Percentiles rank a stretch among this genome's conserved stretches.
Conservation (phyloP, 2,797 vertebrate genomes). For the Hemibagrus guttatus region DNA sequence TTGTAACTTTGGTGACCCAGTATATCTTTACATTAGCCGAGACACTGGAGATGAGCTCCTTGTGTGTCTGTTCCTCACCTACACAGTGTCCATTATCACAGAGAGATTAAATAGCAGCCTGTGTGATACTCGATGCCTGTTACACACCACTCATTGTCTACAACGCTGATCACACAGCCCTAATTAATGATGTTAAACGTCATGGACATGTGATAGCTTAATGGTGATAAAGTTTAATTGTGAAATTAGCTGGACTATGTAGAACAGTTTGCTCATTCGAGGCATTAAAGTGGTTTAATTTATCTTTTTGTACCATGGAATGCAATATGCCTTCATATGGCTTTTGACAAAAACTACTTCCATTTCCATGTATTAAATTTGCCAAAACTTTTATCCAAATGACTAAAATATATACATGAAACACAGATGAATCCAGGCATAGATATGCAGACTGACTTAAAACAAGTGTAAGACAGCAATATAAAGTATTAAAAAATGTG, state of each 20-base stretch:
- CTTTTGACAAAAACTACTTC: background rate
- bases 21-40: conserved; percentile 6
- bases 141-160: conserved; percentile 41
- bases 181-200: conserved; percentile 36
- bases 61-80: conserved; percentile 35
- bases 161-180: conserved; percentile 11
- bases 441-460: background rate
- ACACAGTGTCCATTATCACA: conserved; percentile 34
- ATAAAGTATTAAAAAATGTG: background rate
- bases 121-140: conserved; percentile 31
- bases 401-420: background rate
- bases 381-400: background rate
- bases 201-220: conserved; percentile 31
- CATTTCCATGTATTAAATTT: too few relatives aligned
- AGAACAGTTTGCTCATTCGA: conserved; percentile 19
- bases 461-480: background rate
- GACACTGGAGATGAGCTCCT: conserved; percentile 44
- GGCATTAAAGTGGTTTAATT: background rate
- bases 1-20: background rate
- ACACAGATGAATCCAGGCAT: background rate
- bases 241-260: conserved; percentile 14
- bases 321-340: background rate
- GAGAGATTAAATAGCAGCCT: conserved; percentile 16
- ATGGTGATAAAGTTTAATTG: conserved; percentile 27
- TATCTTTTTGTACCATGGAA: background rate